Conservation (phyloP, 1,140 invertebrate species). For the Oncopodura yosiiana region DNA sequence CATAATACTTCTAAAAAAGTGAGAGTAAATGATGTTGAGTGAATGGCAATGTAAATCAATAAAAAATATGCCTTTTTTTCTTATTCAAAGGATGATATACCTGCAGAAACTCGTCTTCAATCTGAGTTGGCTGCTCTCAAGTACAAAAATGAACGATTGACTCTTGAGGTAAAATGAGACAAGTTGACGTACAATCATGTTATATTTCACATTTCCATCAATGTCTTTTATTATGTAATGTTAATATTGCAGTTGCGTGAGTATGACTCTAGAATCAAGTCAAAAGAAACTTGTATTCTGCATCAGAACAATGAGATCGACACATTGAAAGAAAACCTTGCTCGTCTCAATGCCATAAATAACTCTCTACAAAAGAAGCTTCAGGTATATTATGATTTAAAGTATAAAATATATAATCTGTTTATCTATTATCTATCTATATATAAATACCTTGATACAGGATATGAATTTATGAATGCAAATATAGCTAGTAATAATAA, state of each 20-base stretch:
- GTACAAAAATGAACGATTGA: constrained; percentile 67
- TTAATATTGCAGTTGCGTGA: constrained; percentile 25
- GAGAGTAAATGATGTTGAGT: too few relatives aligned
- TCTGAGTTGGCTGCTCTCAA: constrained; percentile 68
- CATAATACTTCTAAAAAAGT: too few relatives aligned
- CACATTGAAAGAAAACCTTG: constrained; percentile 63
- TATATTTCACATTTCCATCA: neutral
- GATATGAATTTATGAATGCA: too few relatives aligned
- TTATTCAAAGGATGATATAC: constrained; percentile 28
- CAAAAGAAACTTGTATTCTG: constrained; percentile 27
- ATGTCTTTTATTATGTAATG: neutral
- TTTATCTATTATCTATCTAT: too few relatives aligned
- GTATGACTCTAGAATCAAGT: constrained; percentile 23
- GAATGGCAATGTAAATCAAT: too few relatives aligned
- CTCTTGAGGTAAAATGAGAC: constrained; percentile 59
- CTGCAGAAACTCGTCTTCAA: constrained; percentile 43
- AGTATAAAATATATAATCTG: too few relatives aligned
- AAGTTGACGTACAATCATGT: too few relatives aligned
- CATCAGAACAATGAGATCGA: constrained; percentile 48
- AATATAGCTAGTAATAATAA: too few relatives aligned
- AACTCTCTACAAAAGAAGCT: constrained; percentile 64
- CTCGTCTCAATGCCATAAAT: constrained; percentile 65
- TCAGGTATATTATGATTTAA: constrained; percentile 42
- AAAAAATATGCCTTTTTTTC: neutral
- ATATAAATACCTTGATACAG: too few relatives aligned